Evolutionary conservation across 2,113 vertebrate genomes (phyloP).

Genomic region (Pygoscelis antarcticus): DNA sequence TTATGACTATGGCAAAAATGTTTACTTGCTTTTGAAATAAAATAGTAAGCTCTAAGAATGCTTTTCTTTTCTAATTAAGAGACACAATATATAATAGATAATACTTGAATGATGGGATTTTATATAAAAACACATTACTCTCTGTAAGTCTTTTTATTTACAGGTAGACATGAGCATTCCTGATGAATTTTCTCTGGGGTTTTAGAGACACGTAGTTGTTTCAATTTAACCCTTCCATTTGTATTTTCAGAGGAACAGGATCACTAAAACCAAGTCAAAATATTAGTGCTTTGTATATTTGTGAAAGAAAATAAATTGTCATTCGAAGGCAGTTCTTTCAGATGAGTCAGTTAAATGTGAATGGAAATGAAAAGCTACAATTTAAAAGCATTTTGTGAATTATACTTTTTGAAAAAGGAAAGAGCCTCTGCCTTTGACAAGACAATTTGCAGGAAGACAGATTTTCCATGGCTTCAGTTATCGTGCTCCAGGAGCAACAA

Average conservation of each 20-base stretch:
- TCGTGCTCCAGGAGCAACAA: slow-evolving; percentile 4
- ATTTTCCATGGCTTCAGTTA: slow-evolving; percentile 17
- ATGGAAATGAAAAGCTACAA: slow-evolving; percentile 17
- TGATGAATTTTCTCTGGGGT: not conserved
- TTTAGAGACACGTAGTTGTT: not conserved
- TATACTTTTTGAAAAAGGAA: not conserved
- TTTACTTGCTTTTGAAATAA: slow-evolving; percentile 13
- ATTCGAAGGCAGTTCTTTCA: not conserved
- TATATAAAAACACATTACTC: not conserved
- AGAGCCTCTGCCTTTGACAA: slow-evolving; percentile 1
- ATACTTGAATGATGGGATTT: not conserved
- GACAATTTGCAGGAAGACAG: slow-evolving; percentile 13
- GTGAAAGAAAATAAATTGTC: slow-evolving; percentile 27
- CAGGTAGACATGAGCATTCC: not conserved
- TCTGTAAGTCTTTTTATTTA: not conserved
- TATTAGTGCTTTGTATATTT: not conserved
- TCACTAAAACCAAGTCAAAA: not conserved
- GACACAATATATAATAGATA: not conserved
- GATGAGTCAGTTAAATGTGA: slow-evolving; percentile 1
- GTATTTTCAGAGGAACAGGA: slow-evolving; percentile 10
- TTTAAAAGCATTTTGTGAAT: slow-evolving; percentile 18
- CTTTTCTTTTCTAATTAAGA: slow-evolving; percentile 6
- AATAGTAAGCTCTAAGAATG: not conserved
- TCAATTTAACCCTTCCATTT: slow-evolving; percentile 13
- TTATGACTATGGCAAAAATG: not conserved